These are phyloP conservation scores for Mamestra brassicae DNA, from an alignment of 2,888 invertebrate species.

Conservation along the genomic window DNA sequence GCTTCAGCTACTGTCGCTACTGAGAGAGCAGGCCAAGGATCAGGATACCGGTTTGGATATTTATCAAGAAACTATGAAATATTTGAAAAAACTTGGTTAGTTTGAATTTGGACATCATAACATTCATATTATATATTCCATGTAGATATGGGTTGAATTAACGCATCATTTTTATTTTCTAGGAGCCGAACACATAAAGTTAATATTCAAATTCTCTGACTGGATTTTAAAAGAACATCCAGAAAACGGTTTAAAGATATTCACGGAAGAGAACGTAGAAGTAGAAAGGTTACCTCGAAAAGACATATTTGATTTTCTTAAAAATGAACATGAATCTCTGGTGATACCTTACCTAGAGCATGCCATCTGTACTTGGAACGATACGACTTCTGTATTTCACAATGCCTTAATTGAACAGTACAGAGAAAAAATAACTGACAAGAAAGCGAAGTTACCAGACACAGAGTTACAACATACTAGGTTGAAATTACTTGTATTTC, in stretches of 20 bases:
- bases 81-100: constrained; percentile 96
- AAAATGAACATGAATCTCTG: constrained; percentile 94
- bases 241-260: constrained; percentile 96
- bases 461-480: constrained; percentile 84
- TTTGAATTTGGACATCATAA: background rate
- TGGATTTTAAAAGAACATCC: constrained; percentile 97
- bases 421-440: constrained; percentile 92
- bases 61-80: constrained; percentile 96
- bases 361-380: constrained; percentile 97
- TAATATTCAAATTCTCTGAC: constrained; percentile 98
- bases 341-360: constrained; percentile 99
- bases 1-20: constrained; percentile 92
- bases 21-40: constrained; percentile 94
- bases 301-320: constrained; percentile 96
- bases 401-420: constrained; percentile 97
- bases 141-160: constrained; percentile 18
- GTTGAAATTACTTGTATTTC: constrained; percentile 93
- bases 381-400: constrained; percentile 96
- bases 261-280: constrained; percentile 96
- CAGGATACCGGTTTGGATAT: constrained; percentile 95
- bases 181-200: constrained; percentile 94
- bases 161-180: constrained; percentile 26
- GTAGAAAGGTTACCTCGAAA: constrained; percentile 97
- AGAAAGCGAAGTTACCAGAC: constrained; percentile 78
- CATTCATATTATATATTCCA: background rate